phyloP scores from a whole-genome alignment of 1,140 invertebrate genomes.

The Eubasilissa regina region DNA sequence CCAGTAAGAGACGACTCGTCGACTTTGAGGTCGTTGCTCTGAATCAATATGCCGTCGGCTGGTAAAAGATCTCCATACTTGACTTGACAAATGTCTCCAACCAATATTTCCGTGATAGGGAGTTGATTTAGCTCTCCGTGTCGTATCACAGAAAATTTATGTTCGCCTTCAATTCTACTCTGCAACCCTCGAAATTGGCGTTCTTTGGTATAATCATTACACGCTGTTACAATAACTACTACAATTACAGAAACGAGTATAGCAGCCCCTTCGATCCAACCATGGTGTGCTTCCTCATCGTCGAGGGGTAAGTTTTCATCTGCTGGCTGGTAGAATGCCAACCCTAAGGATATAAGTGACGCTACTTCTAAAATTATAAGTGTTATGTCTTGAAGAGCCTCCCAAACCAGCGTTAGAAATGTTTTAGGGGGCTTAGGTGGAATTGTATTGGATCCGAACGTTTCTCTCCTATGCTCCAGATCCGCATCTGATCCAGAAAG shows the following conservation, averaged over 20 bases:
- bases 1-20: slow-evolving; percentile 83
- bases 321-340: slow-evolving; percentile 64
- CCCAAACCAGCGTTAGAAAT: slow-evolving; percentile 79
- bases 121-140: slow-evolving; percentile 75
- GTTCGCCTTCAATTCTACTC: slow-evolving; percentile 79
- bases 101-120: slow-evolving; percentile 76
- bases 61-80: slow-evolving; percentile 80
- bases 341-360: slow-evolving; percentile 72
- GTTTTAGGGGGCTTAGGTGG: slow-evolving; percentile 71
- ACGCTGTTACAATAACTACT: slow-evolving; percentile 79
- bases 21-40: slow-evolving; percentile 82
- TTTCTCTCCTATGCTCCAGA: slow-evolving; percentile 71
- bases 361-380: slow-evolving; percentile 76
- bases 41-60: slow-evolving; percentile 81
- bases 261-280: slow-evolving; percentile 79
- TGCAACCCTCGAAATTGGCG: slow-evolving; percentile 80
- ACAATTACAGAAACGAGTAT: slow-evolving; percentile 78
- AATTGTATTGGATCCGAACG: slow-evolving; percentile 79
- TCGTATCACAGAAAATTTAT: slow-evolving; percentile 79
- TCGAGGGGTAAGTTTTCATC: slow-evolving; percentile 62
- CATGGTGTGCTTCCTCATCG: slow-evolving; percentile 57
- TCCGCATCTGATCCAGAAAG: slow-evolving; percentile 66
- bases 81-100: slow-evolving; percentile 80
- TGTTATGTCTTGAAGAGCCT: slow-evolving; percentile 81
- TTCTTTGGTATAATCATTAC: slow-evolving; percentile 81